Conservation (phyloP, 2,888 invertebrate genomes). For the Branchellion lobata region DNA sequence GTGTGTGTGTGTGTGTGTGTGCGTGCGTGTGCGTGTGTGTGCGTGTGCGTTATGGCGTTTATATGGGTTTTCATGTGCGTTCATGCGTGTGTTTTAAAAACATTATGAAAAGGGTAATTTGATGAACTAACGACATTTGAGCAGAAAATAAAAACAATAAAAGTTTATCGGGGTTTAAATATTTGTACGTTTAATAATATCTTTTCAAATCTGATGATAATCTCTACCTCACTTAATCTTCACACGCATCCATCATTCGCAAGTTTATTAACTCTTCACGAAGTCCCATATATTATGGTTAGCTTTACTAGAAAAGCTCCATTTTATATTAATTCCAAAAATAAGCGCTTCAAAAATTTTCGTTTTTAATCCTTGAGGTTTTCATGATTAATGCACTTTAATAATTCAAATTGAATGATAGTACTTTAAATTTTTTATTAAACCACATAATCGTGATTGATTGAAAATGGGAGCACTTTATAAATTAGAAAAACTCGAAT, state of each 20-base stretch:
- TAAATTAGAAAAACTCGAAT: too few relatives aligned
- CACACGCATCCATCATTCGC: not conserved
- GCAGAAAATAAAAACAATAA: too few relatives aligned
- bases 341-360: not conserved
- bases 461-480: too few relatives aligned
- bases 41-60: not conserved
- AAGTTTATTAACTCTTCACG: constrained; percentile 1
- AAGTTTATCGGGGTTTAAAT: not conserved
- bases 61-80: not conserved
- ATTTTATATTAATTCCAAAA: not conserved
- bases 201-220: constrained; percentile 4
- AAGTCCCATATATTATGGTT: not conserved
- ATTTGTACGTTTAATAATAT: constrained; percentile 8
- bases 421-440: too few relatives aligned
- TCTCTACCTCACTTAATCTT: not conserved
- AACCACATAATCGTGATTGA: too few relatives aligned
- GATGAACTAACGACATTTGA: too few relatives aligned
- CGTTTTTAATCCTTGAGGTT: not conserved
- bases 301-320: not conserved
- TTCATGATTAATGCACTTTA: too few relatives aligned
- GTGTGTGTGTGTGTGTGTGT: too few relatives aligned
- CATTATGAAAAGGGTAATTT: too few relatives aligned
- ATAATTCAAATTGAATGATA: too few relatives aligned
- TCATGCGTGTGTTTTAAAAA: not conserved
- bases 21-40: too few relatives aligned